A percentile compares a stretch with the other conserved stretches of the same genome.
phyloP scores from a whole-genome alignment of 2,113 vertebrate genomes.

The Phyllopteryx taeniolatus region DNA sequence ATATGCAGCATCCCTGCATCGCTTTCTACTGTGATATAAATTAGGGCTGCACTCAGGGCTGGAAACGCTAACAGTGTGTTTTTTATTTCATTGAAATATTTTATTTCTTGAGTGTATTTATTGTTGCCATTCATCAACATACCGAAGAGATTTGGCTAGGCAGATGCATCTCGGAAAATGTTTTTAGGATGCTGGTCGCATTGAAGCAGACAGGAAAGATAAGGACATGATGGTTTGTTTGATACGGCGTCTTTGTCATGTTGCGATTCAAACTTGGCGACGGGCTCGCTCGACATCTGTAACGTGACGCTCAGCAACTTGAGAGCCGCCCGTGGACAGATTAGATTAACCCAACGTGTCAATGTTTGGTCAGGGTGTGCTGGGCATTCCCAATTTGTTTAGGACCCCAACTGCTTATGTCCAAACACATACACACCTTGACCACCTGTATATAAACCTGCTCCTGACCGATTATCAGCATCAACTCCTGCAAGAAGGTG shows the following conservation, averaged over 20 bases:
- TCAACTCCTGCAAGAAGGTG: not conserved
- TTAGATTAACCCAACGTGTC: slow-evolving; percentile 48
- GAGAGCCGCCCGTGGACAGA: slow-evolving; percentile 38
- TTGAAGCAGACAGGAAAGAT: not conserved
- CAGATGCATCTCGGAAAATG: not conserved
- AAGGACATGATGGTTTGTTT: not conserved
- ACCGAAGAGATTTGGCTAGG: not conserved
- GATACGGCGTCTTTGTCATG: slow-evolving; percentile 10
- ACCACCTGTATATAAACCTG: slow-evolving; percentile 30
- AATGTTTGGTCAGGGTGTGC: slow-evolving; percentile 31
- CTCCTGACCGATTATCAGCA: not conserved
- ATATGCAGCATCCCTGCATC: not conserved
- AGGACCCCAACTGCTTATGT: not conserved
- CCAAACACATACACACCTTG: slow-evolving; percentile 35
- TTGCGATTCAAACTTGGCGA: slow-evolving; percentile 19
- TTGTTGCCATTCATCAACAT: not conserved
- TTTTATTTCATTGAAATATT: not conserved
- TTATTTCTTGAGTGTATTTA: not conserved
- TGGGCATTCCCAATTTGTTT: slow-evolving; percentile 30
- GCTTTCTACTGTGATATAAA: slow-evolving; percentile 1
- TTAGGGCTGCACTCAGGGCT: slow-evolving; percentile 1
- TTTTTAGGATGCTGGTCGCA: not conserved
- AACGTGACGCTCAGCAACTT: slow-evolving; percentile 42
- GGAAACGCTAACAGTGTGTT: not conserved
- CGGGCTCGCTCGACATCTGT: slow-evolving; percentile 17